Evolutionary conservation across 2,113 vertebrate genomes (phyloP), one percentile per base, ranked within the genome.

Genomic region (Festucalex cinctus): DNA sequence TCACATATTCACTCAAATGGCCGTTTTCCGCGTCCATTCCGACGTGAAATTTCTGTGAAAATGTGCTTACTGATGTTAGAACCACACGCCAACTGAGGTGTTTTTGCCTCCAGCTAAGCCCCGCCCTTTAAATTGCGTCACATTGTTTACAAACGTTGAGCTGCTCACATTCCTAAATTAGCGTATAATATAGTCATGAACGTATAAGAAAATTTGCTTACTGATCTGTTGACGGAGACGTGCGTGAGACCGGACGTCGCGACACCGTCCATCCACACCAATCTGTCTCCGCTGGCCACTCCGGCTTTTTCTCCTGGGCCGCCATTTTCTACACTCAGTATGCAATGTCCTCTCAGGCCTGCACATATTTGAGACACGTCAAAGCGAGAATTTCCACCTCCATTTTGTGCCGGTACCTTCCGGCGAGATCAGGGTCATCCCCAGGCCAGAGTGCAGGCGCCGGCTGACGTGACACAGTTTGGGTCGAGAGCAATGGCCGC

Each of bases 191-290:
- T 9, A 63, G 0, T n/a, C 24, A 43, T 22, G 36, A 41, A 12
- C 37, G 2, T 12, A 22, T 8, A 7, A 53, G n/a, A 57, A 24
- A 46, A 63, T 13, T 13, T 9, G 37, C 83, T 0, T 87, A 99
- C 96, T 85, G 90, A 94, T 85, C 64, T 94, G 80, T 41, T 78
- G 17, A 99, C 91, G 37, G 90, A 83, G 0, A 70, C 51, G 1
- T 83, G 56, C 0, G 93, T 92, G 63, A 93, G 89, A 10, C 66
- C 86, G 57, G 91, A 92, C 28, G 90, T 92, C 0, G 74, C 84
- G 69, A 81, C 67, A 1, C 96, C 95, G 0, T 98, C 95, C 61
- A 99, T 89, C 89, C 95, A 96, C 64, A 98, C 77, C 51, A 99
- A 91, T 68, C 90, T 89, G 76, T 93, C 94, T 51, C 94, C 94